These are phyloP conservation scores for Boleophthalmus pectinirostris DNA, from an alignment of 2,113 vertebrate species.

Conservation along the genomic window DNA sequence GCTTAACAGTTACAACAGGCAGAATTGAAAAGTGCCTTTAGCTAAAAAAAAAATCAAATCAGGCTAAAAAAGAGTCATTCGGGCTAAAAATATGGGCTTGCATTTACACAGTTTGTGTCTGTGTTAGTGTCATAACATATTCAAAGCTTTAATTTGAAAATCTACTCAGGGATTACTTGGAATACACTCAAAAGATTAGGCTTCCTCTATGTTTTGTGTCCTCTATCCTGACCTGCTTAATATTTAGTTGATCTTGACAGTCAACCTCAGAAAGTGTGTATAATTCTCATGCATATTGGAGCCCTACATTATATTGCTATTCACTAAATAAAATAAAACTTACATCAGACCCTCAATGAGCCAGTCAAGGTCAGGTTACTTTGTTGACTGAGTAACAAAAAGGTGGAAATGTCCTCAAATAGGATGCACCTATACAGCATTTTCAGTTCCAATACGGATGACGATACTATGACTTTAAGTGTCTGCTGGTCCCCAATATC, in stretches of 20 bases:
- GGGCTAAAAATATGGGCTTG: conserved; percentile 38
- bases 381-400: neutral
- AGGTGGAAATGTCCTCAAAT: conserved; percentile 36
- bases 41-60: conserved; percentile 47
- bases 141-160: conserved; percentile 77
- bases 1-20: conserved; percentile 27
- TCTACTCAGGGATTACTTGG: conserved; percentile 78
- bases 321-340: neutral
- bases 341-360: neutral
- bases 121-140: conserved; percentile 65
- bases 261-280: conserved; percentile 52
- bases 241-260: conserved; percentile 61
- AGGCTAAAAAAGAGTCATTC: no score
- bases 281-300: conserved; percentile 13
- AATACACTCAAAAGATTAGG: conserved; percentile 79
- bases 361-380: neutral
- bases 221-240: conserved; percentile 72
- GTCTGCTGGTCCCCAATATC: no score
- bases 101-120: conserved; percentile 11
- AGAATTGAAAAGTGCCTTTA: conserved; percentile 31
- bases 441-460: no score
- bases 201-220: conserved; percentile 74
- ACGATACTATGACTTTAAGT: no score
- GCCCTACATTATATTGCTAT: neutral
- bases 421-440: no score